Evolutionary conservation across 2,888 invertebrate genomes (phyloP).

Genomic region (Odontothrips loti): DNA sequence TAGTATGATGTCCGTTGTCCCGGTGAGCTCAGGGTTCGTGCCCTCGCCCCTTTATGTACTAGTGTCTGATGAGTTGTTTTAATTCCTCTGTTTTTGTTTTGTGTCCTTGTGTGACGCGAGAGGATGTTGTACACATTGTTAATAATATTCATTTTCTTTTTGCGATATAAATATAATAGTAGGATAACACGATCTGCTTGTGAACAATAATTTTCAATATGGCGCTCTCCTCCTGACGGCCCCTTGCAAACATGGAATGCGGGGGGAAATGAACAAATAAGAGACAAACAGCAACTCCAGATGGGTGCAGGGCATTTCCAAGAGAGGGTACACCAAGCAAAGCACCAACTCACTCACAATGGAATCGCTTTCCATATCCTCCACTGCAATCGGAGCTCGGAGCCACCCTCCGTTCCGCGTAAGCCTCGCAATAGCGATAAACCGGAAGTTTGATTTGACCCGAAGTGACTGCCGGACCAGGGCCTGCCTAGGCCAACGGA

Average conservation of each 20-base stretch:
- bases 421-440: neutral
- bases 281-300: neutral
- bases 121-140: slow-evolving; percentile 1
- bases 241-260: neutral
- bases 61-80: neutral
- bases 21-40: neutral
- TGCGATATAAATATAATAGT: neutral
- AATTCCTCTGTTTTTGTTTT: neutral
- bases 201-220: no score
- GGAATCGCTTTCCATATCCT: no score
- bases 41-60: neutral
- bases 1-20: neutral
- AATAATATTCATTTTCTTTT: neutral
- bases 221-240: neutral
- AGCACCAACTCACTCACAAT: no score
- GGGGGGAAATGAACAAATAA: neutral
- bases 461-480: no score
- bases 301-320: neutral
- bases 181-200: neutral
- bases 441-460: no score
- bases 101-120: neutral
- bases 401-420: neutral
- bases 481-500: no score
- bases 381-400: neutral
- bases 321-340: neutral